Evolutionary conservation across 2,888 invertebrate genomes (phyloP), one percentile per base, ranked within the genome.

Genomic region (Rambutsinella grinnellia): DNA sequence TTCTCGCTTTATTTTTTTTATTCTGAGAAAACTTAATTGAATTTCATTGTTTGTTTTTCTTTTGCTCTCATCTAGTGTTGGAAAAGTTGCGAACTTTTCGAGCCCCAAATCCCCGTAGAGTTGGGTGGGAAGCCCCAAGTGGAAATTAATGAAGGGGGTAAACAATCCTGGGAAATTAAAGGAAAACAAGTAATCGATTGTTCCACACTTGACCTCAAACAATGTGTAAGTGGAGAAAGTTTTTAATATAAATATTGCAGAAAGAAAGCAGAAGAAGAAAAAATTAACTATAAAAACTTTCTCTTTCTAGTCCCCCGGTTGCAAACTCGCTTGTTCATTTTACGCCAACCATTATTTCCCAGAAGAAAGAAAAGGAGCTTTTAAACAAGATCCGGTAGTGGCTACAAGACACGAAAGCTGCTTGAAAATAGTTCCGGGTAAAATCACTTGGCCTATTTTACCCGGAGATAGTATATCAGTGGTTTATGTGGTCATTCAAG

Each of bases 401-500:
- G 74, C 78, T 36, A 76, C 78, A 19, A 70, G 63, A 58, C 63
- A 72, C 28, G 89, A 80, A 89, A 91, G 57, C 26, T 72, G 76
- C 57, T 88, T 89, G 61, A 91, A 90, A 36, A 90, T 90, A 58
- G 87, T 90, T 49, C 67, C 65, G 23, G 76, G 75, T n/a, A 80
- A 76, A 74, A 77, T 81, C 47, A 60, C 66, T 26, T 81, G 91
- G 91, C 13, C 89, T 90, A n/a, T n/a, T n/a, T n/a, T n/a, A n/a
- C 10, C 61, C 23, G n/a, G 17, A 19, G 10, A 57, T 44, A 27
- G 58, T 24, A 8, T 28, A 23, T 21, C 6, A n/a, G 70, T 81
- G 54, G 91, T 92, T 54, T 92, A 92, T 87, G 91, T 92, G 36
- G 91, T 92, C 76, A 92, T 92, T 91, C 88, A 91, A 36, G 90